phyloP scores from a whole-genome alignment of 1,140 invertebrate species.

The Micrasema longulum region DNA sequence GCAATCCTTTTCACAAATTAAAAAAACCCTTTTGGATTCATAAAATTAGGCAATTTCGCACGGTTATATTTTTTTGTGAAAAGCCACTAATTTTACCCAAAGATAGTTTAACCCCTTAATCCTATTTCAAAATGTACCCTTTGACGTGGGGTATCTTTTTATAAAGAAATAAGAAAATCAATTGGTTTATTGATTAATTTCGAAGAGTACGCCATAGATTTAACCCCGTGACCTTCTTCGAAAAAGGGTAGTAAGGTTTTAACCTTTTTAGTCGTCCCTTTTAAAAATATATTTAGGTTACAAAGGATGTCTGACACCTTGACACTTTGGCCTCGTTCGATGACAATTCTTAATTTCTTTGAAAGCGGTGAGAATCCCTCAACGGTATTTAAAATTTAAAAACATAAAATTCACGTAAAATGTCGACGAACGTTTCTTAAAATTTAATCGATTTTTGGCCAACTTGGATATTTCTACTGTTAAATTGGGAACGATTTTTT shows the following conservation, averaged over 20 bases:
- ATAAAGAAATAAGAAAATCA: constrained; percentile 23
- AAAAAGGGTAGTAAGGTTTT: constrained; percentile 31
- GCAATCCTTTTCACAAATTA: constrained; percentile 6
- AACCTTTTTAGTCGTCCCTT: constrained; percentile 7
- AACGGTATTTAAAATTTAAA: constrained; percentile 21
- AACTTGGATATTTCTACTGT: too few relatives aligned
- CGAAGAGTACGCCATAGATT: constrained; percentile 7
- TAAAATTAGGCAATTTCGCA: constrained; percentile 45
- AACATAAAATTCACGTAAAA: not conserved
- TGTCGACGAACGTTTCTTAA: too few relatives aligned
- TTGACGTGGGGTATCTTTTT: constrained; percentile 25
- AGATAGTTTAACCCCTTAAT: constrained; percentile 36
- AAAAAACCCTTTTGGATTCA: constrained; percentile 32
- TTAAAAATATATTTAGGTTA: constrained; percentile 26
- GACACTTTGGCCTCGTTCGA: constrained; percentile 28
- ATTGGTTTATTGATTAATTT: constrained; percentile 37
- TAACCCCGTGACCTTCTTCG: constrained; percentile 42
- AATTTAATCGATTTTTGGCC: too few relatives aligned
- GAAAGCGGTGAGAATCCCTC: constrained; percentile 33
- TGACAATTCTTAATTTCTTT: constrained; percentile 12
- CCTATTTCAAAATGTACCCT: constrained; percentile 18
- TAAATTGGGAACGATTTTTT: too few relatives aligned
- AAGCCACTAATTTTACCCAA: constrained; percentile 50
- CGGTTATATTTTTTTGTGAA: constrained; percentile 48
- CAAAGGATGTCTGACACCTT: constrained; percentile 37